phyloP scores from a whole-genome alignment of 2,113 vertebrate species.

The Indri indri region DNA sequence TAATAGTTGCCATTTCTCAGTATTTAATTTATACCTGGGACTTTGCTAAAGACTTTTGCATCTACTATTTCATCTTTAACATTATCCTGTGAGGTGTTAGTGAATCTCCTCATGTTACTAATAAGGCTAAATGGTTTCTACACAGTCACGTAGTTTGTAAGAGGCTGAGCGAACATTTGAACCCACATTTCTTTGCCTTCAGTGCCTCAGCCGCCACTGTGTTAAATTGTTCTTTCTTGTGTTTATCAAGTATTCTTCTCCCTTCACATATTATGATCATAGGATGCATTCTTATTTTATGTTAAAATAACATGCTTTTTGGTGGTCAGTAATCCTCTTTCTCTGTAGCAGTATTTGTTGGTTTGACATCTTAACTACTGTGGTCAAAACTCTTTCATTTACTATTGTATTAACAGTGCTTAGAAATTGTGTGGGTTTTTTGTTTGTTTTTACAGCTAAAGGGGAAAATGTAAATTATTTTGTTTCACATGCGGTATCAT shows the following conservation, averaged over 20 bases:
- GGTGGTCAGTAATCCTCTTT: neutral
- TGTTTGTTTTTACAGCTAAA: neutral
- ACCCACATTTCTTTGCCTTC: neutral
- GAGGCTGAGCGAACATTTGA: neutral
- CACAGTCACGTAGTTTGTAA: neutral
- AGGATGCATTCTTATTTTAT: neutral
- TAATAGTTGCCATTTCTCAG: neutral
- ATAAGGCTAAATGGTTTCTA: neutral
- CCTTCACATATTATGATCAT: neutral
- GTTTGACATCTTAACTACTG: neutral
- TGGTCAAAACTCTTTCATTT: conserved; percentile 10
- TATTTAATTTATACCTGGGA: neutral
- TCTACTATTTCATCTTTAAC: neutral
- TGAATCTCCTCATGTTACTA: neutral
- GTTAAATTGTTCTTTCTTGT: neutral
- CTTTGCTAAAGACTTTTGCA: neutral
- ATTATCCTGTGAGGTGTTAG: neutral
- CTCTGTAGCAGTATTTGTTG: neutral
- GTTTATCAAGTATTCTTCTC: neutral
- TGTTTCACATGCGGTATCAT: neutral
- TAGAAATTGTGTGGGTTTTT: neutral
- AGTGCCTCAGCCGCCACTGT: neutral
- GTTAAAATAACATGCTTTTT: neutral
- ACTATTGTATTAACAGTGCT: neutral
- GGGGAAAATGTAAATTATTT: neutral